A percentile compares a stretch with the other conserved stretches of the same genome.
phyloP scores from a whole-genome alignment of 2,113 vertebrate species.

The Mirounga angustirostris region DNA sequence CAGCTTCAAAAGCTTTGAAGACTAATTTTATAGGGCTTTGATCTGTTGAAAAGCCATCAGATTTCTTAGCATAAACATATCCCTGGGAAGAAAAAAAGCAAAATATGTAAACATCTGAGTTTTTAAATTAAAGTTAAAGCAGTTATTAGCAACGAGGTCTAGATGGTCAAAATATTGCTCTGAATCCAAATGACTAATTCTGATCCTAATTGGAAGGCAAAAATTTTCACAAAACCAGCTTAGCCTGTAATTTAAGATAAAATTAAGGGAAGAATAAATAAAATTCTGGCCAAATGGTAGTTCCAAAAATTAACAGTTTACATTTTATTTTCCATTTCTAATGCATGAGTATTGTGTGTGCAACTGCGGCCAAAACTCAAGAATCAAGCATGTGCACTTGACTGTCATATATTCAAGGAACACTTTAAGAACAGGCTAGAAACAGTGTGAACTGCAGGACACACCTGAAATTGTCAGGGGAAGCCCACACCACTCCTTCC shows the following conservation, averaged over 20 bases:
- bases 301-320: conserved; percentile 64
- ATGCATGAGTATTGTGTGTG: background rate
- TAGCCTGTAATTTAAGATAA: conserved; percentile 15
- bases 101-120: background rate
- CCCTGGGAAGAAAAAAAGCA: background rate
- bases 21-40: background rate
- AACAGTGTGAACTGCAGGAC: background rate
- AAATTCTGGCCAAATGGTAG: background rate
- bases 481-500: background rate
- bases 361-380: background rate
- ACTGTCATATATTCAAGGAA: background rate
- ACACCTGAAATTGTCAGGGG: background rate
- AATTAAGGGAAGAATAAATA: conserved; percentile 50
- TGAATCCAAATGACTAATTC: background rate
- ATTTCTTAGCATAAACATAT: background rate
- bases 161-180: background rate
- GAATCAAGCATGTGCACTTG: background rate
- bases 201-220: background rate
- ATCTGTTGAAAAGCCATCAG: background rate
- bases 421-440: background rate
- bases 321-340: conserved; percentile 16
- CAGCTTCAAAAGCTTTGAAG: background rate
- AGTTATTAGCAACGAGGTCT: background rate
- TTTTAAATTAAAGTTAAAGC: background rate
- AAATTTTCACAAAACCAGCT: background rate